phyloP scores from a whole-genome alignment of 2,797 vertebrate species.

The Periparus ater region DNA sequence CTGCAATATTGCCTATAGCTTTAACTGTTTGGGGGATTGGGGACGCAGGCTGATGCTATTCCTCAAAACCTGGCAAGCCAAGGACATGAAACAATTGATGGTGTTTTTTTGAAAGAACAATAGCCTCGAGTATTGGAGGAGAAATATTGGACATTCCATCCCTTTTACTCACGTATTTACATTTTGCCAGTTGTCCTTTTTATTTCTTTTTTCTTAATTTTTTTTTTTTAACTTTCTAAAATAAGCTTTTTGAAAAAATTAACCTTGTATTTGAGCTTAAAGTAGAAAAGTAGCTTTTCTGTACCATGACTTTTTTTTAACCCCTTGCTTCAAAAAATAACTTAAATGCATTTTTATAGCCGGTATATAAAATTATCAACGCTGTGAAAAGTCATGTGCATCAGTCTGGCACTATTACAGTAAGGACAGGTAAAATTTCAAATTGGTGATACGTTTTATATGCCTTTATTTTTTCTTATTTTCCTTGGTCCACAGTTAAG shows the following conservation, averaged over 20 bases:
- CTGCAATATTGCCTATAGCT: constrained; percentile 61
- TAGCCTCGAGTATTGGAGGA: constrained; percentile 64
- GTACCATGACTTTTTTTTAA: not conserved
- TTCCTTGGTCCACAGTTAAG: not conserved
- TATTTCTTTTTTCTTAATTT: not conserved
- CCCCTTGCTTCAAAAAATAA: not conserved
- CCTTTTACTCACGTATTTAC: constrained; percentile 69
- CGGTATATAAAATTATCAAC: not conserved
- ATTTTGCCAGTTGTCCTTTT: constrained; percentile 56
- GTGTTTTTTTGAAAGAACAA: constrained; percentile 68
- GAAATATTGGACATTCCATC: constrained; percentile 71
- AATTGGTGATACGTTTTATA: not conserved
- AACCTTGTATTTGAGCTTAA: constrained; percentile 20
- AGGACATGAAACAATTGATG: constrained; percentile 69
- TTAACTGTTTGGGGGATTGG: constrained; percentile 73
- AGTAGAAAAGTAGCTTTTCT: constrained; percentile 1
- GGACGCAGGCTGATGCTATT: constrained; percentile 32
- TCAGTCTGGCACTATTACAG: not conserved
- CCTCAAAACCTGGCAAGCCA: constrained; percentile 71
- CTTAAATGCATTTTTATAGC: not conserved
- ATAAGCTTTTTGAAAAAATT: constrained; percentile 27
- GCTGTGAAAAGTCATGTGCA: not conserved
- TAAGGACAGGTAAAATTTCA: not conserved
- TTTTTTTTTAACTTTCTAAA: constrained; percentile 2
- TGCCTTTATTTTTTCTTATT: not conserved